phyloP scores from a whole-genome alignment of 2,797 vertebrate genomes.

The Coendou prehensilis region DNA sequence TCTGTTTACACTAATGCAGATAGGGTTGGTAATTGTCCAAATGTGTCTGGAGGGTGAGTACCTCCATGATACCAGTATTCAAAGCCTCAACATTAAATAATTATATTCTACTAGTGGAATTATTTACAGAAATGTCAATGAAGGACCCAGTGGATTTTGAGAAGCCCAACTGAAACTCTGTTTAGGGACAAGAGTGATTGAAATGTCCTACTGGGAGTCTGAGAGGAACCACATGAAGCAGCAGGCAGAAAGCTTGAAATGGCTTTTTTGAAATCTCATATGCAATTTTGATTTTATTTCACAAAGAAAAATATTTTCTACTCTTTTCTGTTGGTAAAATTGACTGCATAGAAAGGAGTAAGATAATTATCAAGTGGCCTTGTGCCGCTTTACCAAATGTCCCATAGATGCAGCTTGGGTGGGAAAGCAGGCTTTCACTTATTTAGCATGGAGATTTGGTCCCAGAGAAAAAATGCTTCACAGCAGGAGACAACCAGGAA shows the following conservation, averaged over 20 bases:
- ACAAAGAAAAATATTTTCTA: neutral
- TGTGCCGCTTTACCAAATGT: neutral
- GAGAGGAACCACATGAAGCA: neutral
- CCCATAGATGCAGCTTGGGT: fast-evolving
- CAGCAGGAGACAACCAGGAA: neutral
- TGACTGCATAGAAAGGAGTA: neutral
- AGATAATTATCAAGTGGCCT: neutral
- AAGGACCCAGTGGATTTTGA: neutral
- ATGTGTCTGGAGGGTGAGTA: neutral
- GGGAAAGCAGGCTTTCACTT: neutral
- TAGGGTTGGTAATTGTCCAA: neutral
- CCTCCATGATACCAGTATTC: neutral
- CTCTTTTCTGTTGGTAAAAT: neutral
- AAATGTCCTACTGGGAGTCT: neutral
- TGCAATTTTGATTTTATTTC: neutral
- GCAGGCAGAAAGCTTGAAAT: neutral
- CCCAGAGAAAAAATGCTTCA: neutral
- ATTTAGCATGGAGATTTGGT: neutral
- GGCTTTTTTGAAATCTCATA: neutral
- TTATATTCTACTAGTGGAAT: neutral
- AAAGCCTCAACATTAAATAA: neutral
- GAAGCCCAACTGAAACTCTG: neutral
- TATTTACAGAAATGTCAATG: neutral
- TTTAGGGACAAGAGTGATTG: neutral
- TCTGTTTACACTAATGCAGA: neutral